These are phyloP conservation scores for Cephus pulcher DNA, from an alignment of 2,888 invertebrate species.

Conservation along the genomic window DNA sequence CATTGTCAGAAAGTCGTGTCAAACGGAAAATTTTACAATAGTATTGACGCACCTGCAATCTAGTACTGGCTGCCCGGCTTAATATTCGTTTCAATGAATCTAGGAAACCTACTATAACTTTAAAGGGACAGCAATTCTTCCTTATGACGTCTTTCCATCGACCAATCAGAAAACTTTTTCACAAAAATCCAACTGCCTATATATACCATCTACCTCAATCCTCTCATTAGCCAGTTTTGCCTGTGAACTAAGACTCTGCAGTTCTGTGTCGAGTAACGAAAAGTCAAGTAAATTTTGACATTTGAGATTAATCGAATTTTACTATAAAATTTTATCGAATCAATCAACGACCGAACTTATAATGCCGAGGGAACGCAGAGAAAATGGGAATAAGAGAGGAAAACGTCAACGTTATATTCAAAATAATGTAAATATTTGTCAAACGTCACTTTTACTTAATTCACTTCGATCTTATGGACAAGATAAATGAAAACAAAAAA, in stretches of 20 bases:
- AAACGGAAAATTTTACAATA: neutral
- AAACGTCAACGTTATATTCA: neutral
- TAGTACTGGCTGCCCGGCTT: neutral
- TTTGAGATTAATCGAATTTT: neutral
- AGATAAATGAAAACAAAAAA: neutral
- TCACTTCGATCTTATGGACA: neutral
- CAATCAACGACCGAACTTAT: neutral
- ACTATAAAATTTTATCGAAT: neutral
- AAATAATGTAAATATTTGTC: neutral
- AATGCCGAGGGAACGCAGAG: slow-evolving; percentile 1
- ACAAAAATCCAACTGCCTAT: neutral
- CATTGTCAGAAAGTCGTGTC: neutral
- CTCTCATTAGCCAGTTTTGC: neutral
- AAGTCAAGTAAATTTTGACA: neutral
- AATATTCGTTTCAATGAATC: neutral
- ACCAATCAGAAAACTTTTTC: slow-evolving; percentile 1
- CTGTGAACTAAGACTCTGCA: neutral
- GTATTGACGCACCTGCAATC: neutral
- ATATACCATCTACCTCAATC: neutral
- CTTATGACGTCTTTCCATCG: neutral
- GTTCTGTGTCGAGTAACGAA: neutral
- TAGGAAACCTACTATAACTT: neutral
- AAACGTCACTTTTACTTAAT: neutral
- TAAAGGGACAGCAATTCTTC: neutral
- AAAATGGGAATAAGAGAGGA: neutral